Percentiles rank a stretch among this genome's conserved stretches.
Evolutionary conservation across 2,888 invertebrate genomes (phyloP).

Genomic region (Anagyrus pseudococci): DNA sequence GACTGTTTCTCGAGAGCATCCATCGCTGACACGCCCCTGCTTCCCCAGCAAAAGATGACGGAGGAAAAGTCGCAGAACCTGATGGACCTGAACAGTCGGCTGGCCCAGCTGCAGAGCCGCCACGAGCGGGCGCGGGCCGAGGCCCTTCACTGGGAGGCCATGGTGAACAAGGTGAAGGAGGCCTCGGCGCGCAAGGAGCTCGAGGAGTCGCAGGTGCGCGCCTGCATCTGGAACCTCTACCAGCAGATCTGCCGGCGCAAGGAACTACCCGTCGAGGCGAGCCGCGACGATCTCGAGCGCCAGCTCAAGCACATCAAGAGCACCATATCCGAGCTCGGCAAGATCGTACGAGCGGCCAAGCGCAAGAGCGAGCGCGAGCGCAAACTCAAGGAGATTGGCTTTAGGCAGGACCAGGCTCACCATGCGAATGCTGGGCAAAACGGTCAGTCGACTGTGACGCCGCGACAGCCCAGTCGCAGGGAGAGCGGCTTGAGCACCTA

Average conservation of each 20-base stretch:
- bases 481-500: too few species aligned
- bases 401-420: too few species aligned
- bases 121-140: conserved; percentile 68
- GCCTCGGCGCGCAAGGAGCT: conserved; percentile 65
- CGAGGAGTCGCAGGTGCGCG: conserved; percentile 61
- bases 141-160: conserved; percentile 69
- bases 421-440: too few species aligned
- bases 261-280: conserved; percentile 57
- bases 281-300: conserved; percentile 66
- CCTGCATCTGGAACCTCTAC: conserved; percentile 70
- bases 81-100: conserved; percentile 70
- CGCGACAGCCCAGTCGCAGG: too few species aligned
- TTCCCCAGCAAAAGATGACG: conserved; percentile 60
- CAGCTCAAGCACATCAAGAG: conserved; percentile 70
- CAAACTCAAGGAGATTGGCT: too few species aligned
- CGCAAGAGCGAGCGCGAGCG: conserved; percentile 43
- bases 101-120: conserved; percentile 68
- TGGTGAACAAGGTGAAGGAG: conserved; percentile 68
- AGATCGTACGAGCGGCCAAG: conserved; percentile 54
- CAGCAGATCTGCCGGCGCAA: conserved; percentile 70
- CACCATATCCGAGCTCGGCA: conserved; percentile 66
- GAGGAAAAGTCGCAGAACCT: conserved; percentile 70
- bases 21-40: not conserved
- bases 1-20: not conserved
- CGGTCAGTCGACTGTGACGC: too few species aligned